Conservation (phyloP, 2,888 invertebrate species). For the Conus canariensis region DNA sequence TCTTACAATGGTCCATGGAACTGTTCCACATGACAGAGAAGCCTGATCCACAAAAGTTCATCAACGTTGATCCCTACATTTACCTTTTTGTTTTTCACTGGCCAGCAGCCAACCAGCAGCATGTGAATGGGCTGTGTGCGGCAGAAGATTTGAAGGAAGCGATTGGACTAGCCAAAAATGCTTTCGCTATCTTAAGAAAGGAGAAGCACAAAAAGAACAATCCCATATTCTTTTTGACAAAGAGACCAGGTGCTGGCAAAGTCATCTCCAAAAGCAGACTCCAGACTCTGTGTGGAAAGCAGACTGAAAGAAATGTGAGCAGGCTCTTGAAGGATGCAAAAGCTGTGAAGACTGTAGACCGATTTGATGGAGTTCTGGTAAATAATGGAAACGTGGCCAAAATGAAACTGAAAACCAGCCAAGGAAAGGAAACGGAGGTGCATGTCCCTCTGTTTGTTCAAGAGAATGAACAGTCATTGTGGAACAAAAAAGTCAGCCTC, state of each 20-base stretch:
- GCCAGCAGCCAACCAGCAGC: background rate
- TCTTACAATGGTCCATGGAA: conserved; percentile 31
- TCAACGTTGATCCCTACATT: conserved; percentile 29
- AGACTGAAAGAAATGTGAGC: background rate
- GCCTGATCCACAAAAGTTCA: background rate
- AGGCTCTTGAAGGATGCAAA: background rate
- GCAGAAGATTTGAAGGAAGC: background rate
- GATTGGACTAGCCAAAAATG: background rate
- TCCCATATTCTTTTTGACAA: conserved; percentile 35
- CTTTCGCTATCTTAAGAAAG: background rate
- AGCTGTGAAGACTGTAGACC: background rate
- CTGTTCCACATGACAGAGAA: background rate
- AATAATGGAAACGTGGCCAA: conserved; percentile 14
- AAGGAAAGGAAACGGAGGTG: background rate
- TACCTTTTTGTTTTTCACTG: conserved; percentile 31
- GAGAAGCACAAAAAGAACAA: background rate
- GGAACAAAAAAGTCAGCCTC: conserved; percentile 23
- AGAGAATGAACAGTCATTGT: background rate
- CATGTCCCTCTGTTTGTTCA: conserved; percentile 19
- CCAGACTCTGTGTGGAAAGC: background rate
- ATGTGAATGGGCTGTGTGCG: background rate
- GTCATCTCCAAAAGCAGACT: conserved; percentile 1
- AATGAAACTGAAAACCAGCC: background rate
- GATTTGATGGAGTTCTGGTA: conserved; percentile 16
- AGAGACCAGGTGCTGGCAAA: background rate